Percentiles rank a stretch among this genome's conserved stretches.
These are phyloP conservation scores for Indicator maculatus DNA, from an alignment of 2,113 vertebrate genomes.

Conservation along the genomic window DNA sequence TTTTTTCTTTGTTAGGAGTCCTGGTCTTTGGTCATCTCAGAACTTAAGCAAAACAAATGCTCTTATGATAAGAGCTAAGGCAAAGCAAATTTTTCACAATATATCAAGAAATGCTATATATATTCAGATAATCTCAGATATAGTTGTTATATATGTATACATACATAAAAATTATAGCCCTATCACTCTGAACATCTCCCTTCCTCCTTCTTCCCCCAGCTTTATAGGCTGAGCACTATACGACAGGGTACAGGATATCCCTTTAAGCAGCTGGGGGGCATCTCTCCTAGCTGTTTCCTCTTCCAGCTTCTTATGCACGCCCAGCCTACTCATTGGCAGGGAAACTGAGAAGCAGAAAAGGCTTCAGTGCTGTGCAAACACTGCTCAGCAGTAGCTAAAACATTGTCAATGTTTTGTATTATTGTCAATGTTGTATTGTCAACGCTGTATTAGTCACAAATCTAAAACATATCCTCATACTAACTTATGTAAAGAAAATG, in stretches of 20 bases:
- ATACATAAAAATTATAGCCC: no score
- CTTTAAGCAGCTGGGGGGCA: neutral
- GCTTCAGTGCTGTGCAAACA: no score
- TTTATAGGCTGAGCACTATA: neutral
- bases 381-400: no score
- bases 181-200: no score
- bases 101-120: neutral
- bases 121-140: neutral
- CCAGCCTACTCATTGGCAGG: rapidly evolving
- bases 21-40: neutral
- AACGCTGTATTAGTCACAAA: neutral
- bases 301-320: neutral
- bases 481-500: no score
- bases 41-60: neutral
- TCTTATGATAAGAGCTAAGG: neutral
- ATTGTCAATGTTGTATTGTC: no score
- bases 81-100: neutral
- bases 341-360: neutral
- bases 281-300: neutral
- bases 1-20: neutral
- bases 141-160: no score
- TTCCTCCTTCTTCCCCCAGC: neutral
- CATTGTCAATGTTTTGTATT: neutral
- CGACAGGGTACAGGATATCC: no score
- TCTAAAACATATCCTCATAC: no score